phyloP scores from a whole-genome alignment of 2,113 vertebrate genomes.

The Scortum barcoo region DNA sequence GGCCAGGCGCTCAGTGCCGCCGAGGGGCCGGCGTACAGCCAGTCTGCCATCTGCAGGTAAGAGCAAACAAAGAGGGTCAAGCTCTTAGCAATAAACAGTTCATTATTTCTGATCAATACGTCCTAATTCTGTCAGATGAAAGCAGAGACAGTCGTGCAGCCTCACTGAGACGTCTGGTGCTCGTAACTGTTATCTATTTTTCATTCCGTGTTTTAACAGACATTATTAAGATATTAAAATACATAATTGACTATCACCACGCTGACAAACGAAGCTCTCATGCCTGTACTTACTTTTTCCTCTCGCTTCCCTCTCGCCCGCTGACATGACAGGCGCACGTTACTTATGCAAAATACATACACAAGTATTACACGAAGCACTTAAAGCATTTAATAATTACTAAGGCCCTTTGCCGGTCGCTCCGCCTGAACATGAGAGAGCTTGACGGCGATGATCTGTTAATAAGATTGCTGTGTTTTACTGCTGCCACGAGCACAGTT shows the following conservation, averaged over 20 bases:
- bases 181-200: constrained; percentile 57
- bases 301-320: constrained; percentile 22
- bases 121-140: constrained; percentile 53
- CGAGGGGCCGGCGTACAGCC: constrained; percentile 98
- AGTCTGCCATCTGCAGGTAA: constrained; percentile 99
- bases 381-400: constrained; percentile 87
- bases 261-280: constrained; percentile 48
- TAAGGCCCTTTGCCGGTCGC: constrained; percentile 70
- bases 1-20: constrained; percentile 98
- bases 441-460: constrained; percentile 74
- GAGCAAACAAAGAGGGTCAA: constrained; percentile 32
- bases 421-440: constrained; percentile 69
- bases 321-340: constrained; percentile 70
- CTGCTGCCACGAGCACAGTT: constrained; percentile 71
- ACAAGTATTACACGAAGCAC: constrained; percentile 82
- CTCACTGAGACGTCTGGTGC: constrained; percentile 52
- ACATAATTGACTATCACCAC: constrained; percentile 61
- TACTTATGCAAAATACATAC: constrained; percentile 85
- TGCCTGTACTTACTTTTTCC: constrained; percentile 40
- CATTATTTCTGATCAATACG: constrained; percentile 13
- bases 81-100: neutral
- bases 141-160: constrained; percentile 20
- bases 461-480: constrained; percentile 80
- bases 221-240: constrained; percentile 78
- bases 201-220: constrained; percentile 56